A percentile compares a stretch with the other conserved stretches of the same genome.
These are phyloP conservation scores for Manduca sexta DNA, from an alignment of 1,140 invertebrate species.

Conservation along the genomic window DNA sequence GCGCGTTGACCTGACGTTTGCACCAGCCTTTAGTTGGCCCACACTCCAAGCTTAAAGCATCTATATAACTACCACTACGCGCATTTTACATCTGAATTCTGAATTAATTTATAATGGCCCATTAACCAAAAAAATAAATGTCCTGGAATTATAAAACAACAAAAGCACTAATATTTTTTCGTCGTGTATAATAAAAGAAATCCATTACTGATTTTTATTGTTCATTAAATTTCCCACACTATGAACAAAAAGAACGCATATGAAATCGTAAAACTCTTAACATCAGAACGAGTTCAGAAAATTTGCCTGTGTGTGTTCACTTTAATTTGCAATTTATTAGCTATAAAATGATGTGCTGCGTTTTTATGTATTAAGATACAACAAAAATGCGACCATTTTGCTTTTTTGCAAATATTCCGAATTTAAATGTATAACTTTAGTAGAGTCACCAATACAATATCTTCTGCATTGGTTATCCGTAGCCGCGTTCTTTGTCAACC, in stretches of 20 bases:
- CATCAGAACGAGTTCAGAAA: constrained; percentile 44
- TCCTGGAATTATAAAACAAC: not conserved
- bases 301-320: constrained; percentile 46
- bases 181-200: constrained; percentile 14
- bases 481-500: no score
- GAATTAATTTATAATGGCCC: not conserved
- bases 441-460: no score
- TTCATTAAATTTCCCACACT: constrained; percentile 47
- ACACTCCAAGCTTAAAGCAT: constrained; percentile 20
- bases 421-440: no score
- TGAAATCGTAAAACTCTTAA: constrained; percentile 40
- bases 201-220: constrained; percentile 36
- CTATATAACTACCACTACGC: not conserved
- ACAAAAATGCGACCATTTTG: no score
- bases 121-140: not conserved
- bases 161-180: constrained; percentile 1
- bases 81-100: not conserved
- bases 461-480: no score
- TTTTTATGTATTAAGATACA: constrained; percentile 51
- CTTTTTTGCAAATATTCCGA: no score
- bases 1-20: constrained; percentile 22
- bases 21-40: constrained; percentile 35
- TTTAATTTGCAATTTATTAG: constrained; percentile 51
- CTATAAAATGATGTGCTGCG: constrained; percentile 44
- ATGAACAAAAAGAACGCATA: constrained; percentile 34